Evolutionary conservation across 2,888 invertebrate species (phyloP), one percentile per base, ranked within the genome.

Genomic region (Drosophila incognita): DNA sequence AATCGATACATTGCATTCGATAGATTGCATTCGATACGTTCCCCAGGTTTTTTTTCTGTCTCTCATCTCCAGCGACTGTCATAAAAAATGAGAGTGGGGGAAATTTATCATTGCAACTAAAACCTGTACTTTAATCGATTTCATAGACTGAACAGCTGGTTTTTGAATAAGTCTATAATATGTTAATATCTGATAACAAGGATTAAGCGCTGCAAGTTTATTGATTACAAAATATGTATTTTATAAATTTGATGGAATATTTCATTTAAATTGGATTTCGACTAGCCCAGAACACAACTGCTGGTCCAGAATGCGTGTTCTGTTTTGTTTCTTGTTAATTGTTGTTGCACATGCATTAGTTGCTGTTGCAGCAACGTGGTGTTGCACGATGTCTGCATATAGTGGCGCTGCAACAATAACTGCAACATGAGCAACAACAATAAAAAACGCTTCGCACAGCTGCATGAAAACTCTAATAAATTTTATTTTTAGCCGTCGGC

Each of bases 401-500:
- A 40, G 29, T 62, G 62, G 33, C 31, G 63, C 56, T 33, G 54
- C 46, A 53, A 29, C 75, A 66, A 31, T 46, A 42, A 35, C 40
- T 29, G 31, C 64, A 48, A 60, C 69, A 69, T 35, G 59, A 38
- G 27, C 60, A 54, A 51, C 33, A 59, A 49, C 27, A 48, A 60
- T 10, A 35, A 49, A 49, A 46, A 13, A 70, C 61, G 24, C 24
- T 57, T 69, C 70, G 74, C 77, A 66, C 81, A 71, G 70, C 82
- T 69, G 83, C 78, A 73, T 73, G 57, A 74, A 84, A 82, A 82
- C 76, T 70, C 74, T 72, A 89, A 89, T 86, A 86, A 89, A 87
- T 86, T 87, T 69, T 87, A 86, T 89, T 88, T 86, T 87, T 84
- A 89, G 85, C 90, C 74, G 70, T 67, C 74, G 67, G 78, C 89